phyloP scores from a whole-genome alignment of 2,113 vertebrate genomes.

The Sylvietta virens region DNA sequence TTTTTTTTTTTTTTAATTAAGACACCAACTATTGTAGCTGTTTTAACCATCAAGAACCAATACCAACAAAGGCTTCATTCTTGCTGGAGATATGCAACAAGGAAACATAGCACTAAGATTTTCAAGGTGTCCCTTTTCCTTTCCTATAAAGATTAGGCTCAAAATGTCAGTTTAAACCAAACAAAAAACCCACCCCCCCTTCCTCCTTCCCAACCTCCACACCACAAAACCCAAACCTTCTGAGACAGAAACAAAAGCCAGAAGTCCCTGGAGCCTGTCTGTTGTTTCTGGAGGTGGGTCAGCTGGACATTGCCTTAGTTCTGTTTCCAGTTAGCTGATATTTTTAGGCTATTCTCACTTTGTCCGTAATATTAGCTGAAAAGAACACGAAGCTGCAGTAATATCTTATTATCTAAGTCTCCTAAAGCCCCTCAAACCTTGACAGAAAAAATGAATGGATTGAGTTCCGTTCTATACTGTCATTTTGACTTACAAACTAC shows the following conservation, averaged over 20 bases:
- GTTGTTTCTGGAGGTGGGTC: not conserved
- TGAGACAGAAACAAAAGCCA: not conserved
- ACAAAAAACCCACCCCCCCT: fast-evolving
- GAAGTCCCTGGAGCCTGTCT: not conserved
- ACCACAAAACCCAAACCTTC: not conserved
- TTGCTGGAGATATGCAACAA: slow-evolving; percentile 10
- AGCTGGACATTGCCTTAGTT: not conserved
- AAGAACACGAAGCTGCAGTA: not conserved
- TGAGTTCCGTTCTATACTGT: not conserved
- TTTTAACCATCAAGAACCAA: slow-evolving; percentile 33
- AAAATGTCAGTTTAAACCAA: not conserved
- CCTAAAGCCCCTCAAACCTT: not conserved
- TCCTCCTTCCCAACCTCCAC: not conserved
- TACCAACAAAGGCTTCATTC: slow-evolving; percentile 10
- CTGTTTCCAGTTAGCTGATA: not conserved
- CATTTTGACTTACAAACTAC: not conserved
- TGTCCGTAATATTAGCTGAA: not conserved
- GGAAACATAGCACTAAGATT: not conserved
- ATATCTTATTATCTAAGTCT: not conserved
- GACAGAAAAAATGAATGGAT: not conserved
- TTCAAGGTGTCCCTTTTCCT: not conserved
- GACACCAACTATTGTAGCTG: not conserved
- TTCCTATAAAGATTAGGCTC: not conserved
- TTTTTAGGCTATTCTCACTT: not conserved
- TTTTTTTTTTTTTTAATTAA: not conserved